A percentile compares a stretch with the other conserved stretches of the same genome.
These are phyloP conservation scores for Virgularia gustaviana DNA, from an alignment of 92 coral and sea anemone genomes.

Conservation along the genomic window DNA sequence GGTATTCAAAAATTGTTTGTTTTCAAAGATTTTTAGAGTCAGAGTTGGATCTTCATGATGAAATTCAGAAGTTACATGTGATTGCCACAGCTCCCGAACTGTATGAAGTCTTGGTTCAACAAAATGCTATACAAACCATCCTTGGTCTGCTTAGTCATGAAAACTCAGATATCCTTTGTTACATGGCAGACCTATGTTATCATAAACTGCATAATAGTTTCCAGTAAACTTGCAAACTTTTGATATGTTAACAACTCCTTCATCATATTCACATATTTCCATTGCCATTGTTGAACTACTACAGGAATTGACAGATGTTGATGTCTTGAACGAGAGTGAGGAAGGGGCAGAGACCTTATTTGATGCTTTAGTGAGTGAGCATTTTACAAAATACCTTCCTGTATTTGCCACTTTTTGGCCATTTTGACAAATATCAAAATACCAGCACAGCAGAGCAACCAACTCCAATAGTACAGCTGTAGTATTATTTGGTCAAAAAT, in stretches of 20 bases:
- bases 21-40: constrained; percentile 80
- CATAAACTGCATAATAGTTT: not conserved
- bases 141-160: constrained; percentile 94
- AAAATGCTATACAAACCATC: constrained; percentile 78
- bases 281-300: constrained; percentile 75
- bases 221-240: too few relatives aligned
- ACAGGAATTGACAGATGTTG: constrained; percentile 94
- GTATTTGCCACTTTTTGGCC: not conserved
- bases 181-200: too few relatives aligned
- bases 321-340: constrained; percentile 83
- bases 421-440: too few relatives aligned
- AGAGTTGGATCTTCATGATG: constrained; percentile 91
- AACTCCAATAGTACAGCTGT: not conserved
- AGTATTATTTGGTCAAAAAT: not conserved
- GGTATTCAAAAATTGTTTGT: not conserved
- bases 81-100: constrained; percentile 97
- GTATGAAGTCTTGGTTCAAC: constrained; percentile 72
- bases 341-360: constrained; percentile 83
- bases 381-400: not conserved
- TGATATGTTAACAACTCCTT: not conserved
- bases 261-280: constrained; percentile 58
- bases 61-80: constrained; percentile 88
- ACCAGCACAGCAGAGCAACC: not conserved
- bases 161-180: constrained; percentile 80
- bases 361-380: constrained; percentile 74